Percentiles rank a stretch among this genome's conserved stretches.
Evolutionary conservation across 2,797 vertebrate species (phyloP).

Genomic region (Sebastes matsubarae): DNA sequence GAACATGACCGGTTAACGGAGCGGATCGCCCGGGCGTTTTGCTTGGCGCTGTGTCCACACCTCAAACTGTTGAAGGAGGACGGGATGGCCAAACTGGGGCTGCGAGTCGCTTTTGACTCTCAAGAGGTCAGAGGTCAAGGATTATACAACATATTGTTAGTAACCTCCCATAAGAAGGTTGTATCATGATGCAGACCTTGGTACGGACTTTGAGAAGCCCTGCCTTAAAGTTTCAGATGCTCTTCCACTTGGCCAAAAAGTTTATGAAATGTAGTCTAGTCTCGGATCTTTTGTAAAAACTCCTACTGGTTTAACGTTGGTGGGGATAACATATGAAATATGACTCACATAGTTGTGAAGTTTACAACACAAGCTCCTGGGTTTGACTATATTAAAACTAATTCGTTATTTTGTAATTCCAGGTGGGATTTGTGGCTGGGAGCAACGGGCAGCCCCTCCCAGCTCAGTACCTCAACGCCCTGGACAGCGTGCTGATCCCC

Average conservation of each 20-base stretch:
- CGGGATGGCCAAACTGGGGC: constrained; percentile 95
- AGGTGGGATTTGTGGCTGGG: constrained; percentile 97
- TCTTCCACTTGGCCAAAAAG: background rate
- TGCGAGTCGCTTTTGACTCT: constrained; percentile 92
- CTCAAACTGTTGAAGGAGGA: constrained; percentile 97
- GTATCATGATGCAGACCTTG: too few species aligned
- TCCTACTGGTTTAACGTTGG: background rate
- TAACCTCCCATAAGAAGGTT: background rate
- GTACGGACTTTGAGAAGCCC: too few species aligned
- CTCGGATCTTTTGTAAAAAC: background rate
- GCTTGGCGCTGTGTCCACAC: constrained; percentile 93
- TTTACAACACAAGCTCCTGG: background rate
- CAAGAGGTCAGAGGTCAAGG: constrained; percentile 86
- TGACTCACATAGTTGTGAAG: background rate
- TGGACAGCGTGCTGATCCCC: constrained; percentile 94
- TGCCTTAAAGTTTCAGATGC: background rate
- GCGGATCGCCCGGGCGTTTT: constrained; percentile 94
- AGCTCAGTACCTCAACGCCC: constrained; percentile 93
- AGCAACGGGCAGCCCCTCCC: constrained; percentile 96
- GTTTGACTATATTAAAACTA: constrained; percentile 4
- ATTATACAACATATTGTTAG: background rate
- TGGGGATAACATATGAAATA: background rate
- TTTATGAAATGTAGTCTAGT: background rate
- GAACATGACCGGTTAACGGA: constrained; percentile 94
- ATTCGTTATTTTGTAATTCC: constrained; percentile 54